Percentiles rank a stretch among this genome's conserved stretches.
Evolutionary conservation across 2,113 vertebrate genomes (phyloP).

Genomic region (Origma solitaria): DNA sequence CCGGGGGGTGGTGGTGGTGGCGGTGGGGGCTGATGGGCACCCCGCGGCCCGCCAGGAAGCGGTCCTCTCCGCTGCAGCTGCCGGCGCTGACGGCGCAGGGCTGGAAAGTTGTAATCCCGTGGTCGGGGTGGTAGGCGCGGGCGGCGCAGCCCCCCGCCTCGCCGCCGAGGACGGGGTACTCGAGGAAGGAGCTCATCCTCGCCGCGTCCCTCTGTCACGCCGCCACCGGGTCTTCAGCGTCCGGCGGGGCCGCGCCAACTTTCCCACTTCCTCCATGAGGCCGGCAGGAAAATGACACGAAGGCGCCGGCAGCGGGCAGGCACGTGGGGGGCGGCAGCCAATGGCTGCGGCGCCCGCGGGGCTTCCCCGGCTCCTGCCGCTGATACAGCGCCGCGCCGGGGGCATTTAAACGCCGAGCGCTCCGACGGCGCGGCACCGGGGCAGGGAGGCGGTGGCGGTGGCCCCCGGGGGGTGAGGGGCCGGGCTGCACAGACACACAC

Average conservation of each 20-base stretch:
- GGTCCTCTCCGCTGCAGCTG: constrained; percentile 87
- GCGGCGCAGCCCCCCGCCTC: constrained; percentile 85
- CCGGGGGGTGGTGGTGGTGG: constrained; percentile 69
- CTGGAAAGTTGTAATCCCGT: constrained; percentile 95
- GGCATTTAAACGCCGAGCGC: constrained; percentile 94
- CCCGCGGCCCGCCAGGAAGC: constrained; percentile 84
- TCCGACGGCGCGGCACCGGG: constrained; percentile 80
- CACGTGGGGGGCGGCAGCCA: constrained; percentile 80
- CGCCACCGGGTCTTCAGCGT: constrained; percentile 79
- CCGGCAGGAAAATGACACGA: constrained; percentile 85
- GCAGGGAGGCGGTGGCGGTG: not conserved
- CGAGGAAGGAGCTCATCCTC: constrained; percentile 96
- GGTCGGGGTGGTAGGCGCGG: constrained; percentile 87
- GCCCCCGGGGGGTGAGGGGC: not conserved
- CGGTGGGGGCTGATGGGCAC: constrained; percentile 82
- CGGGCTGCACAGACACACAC: not conserved
- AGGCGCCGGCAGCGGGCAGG: constrained; percentile 78
- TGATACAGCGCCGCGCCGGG: constrained; percentile 88
- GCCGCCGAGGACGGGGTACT: constrained; percentile 86
- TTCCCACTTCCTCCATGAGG: constrained; percentile 87
- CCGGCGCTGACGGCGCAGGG: constrained; percentile 89
- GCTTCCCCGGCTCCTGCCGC: constrained; percentile 78
- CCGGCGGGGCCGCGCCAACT: constrained; percentile 88
- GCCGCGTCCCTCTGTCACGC: constrained; percentile 82
- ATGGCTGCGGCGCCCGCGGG: constrained; percentile 78